phyloP scores from a whole-genome alignment of 2,888 invertebrate genomes.

The Portevinia maculata region DNA sequence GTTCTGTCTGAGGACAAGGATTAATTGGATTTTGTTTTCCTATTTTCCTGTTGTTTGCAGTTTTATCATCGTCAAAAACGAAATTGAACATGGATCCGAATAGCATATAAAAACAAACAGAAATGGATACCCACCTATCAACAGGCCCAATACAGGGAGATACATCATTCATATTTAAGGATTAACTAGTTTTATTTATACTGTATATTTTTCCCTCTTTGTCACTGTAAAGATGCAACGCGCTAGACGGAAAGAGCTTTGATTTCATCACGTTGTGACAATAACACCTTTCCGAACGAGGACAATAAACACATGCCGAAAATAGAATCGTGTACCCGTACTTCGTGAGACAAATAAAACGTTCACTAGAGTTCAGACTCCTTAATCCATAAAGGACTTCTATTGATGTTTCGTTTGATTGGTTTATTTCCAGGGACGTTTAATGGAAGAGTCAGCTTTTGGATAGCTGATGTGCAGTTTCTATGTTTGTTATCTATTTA shows the following conservation, averaged over 20 bases:
- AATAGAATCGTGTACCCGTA: slow-evolving; percentile 21
- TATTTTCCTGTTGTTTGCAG: slow-evolving; percentile 35
- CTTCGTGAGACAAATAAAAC: slow-evolving; percentile 47
- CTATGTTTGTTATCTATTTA: neutral
- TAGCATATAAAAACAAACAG: slow-evolving; percentile 22
- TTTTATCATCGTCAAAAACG: slow-evolving; percentile 62
- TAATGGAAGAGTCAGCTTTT: slow-evolving; percentile 9
- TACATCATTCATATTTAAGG: slow-evolving; percentile 60
- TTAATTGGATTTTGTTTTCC: slow-evolving; percentile 64
- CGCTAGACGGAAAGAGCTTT: slow-evolving; percentile 44
- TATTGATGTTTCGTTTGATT: slow-evolving; percentile 44
- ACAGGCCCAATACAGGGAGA: slow-evolving; percentile 24
- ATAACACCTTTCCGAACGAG: slow-evolving; percentile 46
- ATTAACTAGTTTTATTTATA: slow-evolving; percentile 47
- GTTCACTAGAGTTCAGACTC: slow-evolving; percentile 18
- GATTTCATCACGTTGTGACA: slow-evolving; percentile 59
- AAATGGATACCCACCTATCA: slow-evolving; percentile 22
- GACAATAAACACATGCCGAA: slow-evolving; percentile 47
- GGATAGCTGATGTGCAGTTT: neutral
- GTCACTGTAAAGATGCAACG: slow-evolving; percentile 5
- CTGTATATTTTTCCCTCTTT: slow-evolving; percentile 16
- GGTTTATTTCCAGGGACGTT: slow-evolving; percentile 31
- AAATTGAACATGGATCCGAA: slow-evolving; percentile 49
- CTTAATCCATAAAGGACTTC: slow-evolving; percentile 38
- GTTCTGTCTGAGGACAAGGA: slow-evolving; percentile 65